Evolutionary conservation across 2,797 vertebrate species (phyloP).

Genomic region (Balearica regulorum): DNA sequence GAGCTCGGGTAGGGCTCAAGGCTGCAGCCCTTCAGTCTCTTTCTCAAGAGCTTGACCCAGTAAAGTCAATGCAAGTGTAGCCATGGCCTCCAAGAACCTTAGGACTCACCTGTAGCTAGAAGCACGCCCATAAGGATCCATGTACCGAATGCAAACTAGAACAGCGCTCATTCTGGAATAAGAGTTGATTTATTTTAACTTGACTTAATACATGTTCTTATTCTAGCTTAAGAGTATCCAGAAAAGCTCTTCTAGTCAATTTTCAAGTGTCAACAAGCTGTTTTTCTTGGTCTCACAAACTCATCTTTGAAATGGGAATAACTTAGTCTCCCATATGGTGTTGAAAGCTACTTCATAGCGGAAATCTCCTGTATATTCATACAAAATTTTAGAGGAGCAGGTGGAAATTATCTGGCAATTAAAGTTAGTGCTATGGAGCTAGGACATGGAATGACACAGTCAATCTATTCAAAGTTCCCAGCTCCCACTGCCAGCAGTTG

Average conservation of each 20-base stretch:
- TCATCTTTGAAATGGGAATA: slow-evolving; percentile 58
- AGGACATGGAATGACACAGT: slow-evolving; percentile 18
- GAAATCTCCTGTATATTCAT: slow-evolving; percentile 61
- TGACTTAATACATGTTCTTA: slow-evolving; percentile 33
- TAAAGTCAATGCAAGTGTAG: background rate
- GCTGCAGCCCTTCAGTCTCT: background rate
- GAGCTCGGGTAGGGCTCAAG: background rate
- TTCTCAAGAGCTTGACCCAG: background rate
- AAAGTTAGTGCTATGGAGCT: slow-evolving; percentile 39
- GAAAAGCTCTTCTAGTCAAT: slow-evolving; percentile 36
- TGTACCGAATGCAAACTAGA: background rate
- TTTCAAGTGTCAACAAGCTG: slow-evolving; percentile 60
- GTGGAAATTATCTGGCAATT: slow-evolving; percentile 62
- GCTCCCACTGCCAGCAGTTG: slow-evolving; percentile 29
- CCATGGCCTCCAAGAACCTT: background rate
- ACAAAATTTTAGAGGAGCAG: slow-evolving; percentile 44
- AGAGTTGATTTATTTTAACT: slow-evolving; percentile 24
- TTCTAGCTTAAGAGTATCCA: slow-evolving; percentile 40
- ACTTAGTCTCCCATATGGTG: slow-evolving; percentile 58
- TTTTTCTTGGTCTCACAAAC: slow-evolving; percentile 58
- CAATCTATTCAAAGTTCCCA: slow-evolving; percentile 12
- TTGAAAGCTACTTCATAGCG: slow-evolving; percentile 33
- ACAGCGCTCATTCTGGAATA: background rate
- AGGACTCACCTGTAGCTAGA: background rate
- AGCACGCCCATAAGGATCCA: background rate